Evolutionary conservation across 1,140 invertebrate genomes (phyloP), one percentile per base, ranked within the genome.

Genomic region (Papilio aristodemus): DNA sequence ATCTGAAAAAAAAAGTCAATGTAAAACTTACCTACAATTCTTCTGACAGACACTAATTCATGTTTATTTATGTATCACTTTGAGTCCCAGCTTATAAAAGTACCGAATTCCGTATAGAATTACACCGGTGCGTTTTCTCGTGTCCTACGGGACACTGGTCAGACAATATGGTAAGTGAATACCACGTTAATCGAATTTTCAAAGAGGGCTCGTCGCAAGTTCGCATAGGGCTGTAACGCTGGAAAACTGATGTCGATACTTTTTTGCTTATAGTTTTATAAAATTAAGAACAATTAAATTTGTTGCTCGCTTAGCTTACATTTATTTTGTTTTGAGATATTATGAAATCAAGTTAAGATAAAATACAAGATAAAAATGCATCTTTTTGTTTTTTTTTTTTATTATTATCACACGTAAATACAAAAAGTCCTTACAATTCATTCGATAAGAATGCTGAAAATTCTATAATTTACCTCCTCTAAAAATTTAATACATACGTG

Each of bases 151-250:
- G 83, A 86, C 83, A 87, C 80, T 88, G 73, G 72, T 32, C 70
- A 64, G 70, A 79, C 83, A 81, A 84, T 86, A 86, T 79, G 78
- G 73, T 86, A 86, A 89, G 81, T 86, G 84, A 83, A 83, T 80
- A 81, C 76, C 70, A 70, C 69, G 77, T 83, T 89, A 89, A 89
- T 89, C 87, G 85, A 87, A 89, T 87, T 87, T 86, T 80, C 81
- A 83, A 83, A 86, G 80, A 83, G 81, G 84, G 80, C 74, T 81
- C 70, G 83, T 70, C 80, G 69, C 66, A 69, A 62, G 63, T 27
- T 41, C 36, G 25, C 22, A 7, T 78, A 79, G 78, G 68, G 75
- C 59, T 60, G 72, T 17, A 41, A 22, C 43, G 17, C 17, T 60
- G 59, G 72, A 64, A 62, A 67, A 59, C 6, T 36, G n/a, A 68